Evolutionary conservation across 2,888 invertebrate genomes (phyloP), one percentile per base, ranked within the genome.

Genomic region (Panzeria rudis): DNA sequence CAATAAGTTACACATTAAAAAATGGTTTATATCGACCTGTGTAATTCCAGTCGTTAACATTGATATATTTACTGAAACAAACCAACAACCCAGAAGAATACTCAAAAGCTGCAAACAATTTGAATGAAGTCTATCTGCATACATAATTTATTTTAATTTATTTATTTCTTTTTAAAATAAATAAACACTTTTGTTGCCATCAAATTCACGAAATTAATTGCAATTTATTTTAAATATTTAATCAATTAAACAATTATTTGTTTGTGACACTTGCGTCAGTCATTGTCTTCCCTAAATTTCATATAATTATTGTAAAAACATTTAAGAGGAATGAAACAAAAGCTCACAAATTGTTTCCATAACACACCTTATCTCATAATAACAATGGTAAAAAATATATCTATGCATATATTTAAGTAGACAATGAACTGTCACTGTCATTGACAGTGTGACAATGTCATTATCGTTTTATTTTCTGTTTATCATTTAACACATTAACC

Each of bases 231-330:
- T 52, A 52, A 69, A 41, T 69, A 78, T 61, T 69, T 78, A 78
- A 78, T 69, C 59, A 69, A 59, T 68, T 62, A 62, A 61, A 79
- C 41, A 71, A 72, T 69, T 38, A 59, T 56, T 71, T 68, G 41
- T 38, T 47, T 32, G 25, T 15, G 23, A 52, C 35, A 71, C 62
- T 62, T 71, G 15, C 79, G 71, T 52, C 62, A 62, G 15, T 52
- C 17, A n/a, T 47, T 56, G 4, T 59, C 20, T 11, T 56, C 6
- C 13, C 0, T 23, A 35, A 62, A 75, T 50, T 35, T 11, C 17
- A 73, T 50, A 32, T 25, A 59, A 61, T 44, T 29, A 59, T 59
- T 71, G 2, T 15, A 23, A 47, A 73, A 61, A 73, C 44, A 59
- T 66, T 56, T 54, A 59, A 72, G 17, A 35, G 11, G 2, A 73